Evolutionary conservation across 1,140 invertebrate species (phyloP).

Genomic region (Paraescarpia echinospica): DNA sequence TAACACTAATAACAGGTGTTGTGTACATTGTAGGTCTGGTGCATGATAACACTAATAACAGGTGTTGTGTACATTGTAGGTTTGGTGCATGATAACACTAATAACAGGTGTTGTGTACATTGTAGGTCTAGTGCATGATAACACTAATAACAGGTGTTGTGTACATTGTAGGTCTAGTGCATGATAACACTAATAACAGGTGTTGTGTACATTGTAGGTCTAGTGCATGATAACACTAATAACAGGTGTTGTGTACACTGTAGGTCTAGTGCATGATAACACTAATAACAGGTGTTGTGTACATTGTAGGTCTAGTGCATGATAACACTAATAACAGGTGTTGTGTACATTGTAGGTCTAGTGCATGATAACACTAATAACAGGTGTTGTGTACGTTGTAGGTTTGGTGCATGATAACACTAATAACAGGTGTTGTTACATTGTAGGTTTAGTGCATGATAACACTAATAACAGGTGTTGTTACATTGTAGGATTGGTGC

Average conservation of each 20-base stretch:
- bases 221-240: not conserved
- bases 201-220: constrained; percentile 52
- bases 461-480: no score
- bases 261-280: not conserved
- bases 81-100: not conserved
- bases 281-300: not conserved
- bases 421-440: no score
- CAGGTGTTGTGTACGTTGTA: no score
- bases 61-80: not conserved
- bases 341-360: no score
- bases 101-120: not conserved
- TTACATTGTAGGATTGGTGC: no score
- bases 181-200: constrained; percentile 74
- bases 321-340: no score
- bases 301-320: no score
- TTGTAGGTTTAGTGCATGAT: no score
- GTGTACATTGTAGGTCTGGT: not conserved
- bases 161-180: constrained; percentile 65
- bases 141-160: not conserved
- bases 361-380: no score
- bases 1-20: not conserved
- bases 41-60: not conserved
- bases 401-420: no score
- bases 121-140: not conserved
- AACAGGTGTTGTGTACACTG: not conserved